Conservation (phyloP, 2,113 vertebrate species). For the Actinemys pallida region DNA sequence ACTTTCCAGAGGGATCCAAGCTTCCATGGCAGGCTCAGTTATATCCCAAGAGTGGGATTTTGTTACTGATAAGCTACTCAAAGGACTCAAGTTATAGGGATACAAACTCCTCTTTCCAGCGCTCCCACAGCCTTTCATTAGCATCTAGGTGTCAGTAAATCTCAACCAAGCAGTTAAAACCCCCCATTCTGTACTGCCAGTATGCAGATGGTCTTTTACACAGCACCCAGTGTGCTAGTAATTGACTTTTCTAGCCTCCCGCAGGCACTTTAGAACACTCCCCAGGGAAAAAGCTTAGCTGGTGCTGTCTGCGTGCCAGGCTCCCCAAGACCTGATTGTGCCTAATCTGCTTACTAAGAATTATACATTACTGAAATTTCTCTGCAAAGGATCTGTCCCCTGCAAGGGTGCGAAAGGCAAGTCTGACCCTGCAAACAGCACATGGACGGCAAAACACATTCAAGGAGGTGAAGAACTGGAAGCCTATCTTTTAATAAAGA, state of each 20-base stretch:
- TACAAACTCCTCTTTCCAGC: accelerated
- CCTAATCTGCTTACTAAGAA: constrained; percentile 54
- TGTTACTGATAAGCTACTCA: accelerated
- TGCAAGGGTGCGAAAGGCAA: constrained; percentile 42
- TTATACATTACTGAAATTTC: constrained; percentile 72
- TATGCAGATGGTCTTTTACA: background rate
- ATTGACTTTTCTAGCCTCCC: accelerated
- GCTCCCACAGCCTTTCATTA: accelerated
- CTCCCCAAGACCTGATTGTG: background rate
- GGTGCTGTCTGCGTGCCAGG: background rate
- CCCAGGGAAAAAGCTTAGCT: background rate
- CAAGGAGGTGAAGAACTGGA: background rate
- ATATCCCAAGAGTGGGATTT: accelerated
- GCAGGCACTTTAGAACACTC: accelerated
- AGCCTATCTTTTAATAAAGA: constrained; percentile 39
- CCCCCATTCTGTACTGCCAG: accelerated
- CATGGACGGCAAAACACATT: accelerated
- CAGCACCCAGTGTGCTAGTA: background rate
- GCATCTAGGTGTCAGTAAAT: background rate
- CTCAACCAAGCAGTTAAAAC: background rate
- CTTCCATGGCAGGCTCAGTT: background rate
- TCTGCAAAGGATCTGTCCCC: constrained; percentile 34
- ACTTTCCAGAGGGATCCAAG: background rate
- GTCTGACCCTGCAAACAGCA: constrained; percentile 33
- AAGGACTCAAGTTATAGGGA: background rate